Conservation (phyloP, 2,113 vertebrate genomes). For the Sialia sialis region DNA sequence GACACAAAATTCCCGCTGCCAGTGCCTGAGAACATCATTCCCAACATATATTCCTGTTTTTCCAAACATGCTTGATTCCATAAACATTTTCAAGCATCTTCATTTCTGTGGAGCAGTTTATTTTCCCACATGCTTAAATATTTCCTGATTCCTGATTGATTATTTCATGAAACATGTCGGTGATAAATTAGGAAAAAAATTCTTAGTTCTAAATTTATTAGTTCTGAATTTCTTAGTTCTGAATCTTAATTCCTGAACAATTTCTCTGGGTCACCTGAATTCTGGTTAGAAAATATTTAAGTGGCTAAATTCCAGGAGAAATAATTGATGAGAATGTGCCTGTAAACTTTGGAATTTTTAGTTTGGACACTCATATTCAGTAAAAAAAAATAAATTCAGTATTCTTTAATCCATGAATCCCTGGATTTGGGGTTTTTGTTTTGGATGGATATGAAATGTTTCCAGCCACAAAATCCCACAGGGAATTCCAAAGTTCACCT, state of each 20-base stretch:
- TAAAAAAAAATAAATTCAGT: not conserved
- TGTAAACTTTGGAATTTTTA: not conserved
- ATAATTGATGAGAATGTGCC: not conserved
- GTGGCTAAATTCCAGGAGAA: not conserved
- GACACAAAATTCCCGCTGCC: not conserved
- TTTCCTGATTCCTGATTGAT: not conserved
- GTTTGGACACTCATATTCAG: too few relatives aligned
- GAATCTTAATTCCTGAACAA: not conserved
- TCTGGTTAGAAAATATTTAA: not conserved
- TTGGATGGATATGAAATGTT: not conserved
- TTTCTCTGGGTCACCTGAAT: not conserved
- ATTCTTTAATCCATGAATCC: not conserved
- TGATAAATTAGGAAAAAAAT: not conserved
- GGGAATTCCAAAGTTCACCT: not conserved
- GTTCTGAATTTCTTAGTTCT: not conserved
- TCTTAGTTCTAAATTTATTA: too few relatives aligned
- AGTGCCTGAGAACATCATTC: accelerated
- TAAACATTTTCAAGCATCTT: not conserved
- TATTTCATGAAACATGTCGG: not conserved
- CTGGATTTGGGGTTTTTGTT: not conserved
- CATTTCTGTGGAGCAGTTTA: not conserved
- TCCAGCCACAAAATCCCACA: not conserved
- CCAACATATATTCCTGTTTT: not conserved
- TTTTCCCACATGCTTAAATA: not conserved
- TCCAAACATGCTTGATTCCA: not conserved